These are phyloP conservation scores for Campoletis sonorensis DNA, from an alignment of 1,140 invertebrate genomes.

Conservation along the genomic window DNA sequence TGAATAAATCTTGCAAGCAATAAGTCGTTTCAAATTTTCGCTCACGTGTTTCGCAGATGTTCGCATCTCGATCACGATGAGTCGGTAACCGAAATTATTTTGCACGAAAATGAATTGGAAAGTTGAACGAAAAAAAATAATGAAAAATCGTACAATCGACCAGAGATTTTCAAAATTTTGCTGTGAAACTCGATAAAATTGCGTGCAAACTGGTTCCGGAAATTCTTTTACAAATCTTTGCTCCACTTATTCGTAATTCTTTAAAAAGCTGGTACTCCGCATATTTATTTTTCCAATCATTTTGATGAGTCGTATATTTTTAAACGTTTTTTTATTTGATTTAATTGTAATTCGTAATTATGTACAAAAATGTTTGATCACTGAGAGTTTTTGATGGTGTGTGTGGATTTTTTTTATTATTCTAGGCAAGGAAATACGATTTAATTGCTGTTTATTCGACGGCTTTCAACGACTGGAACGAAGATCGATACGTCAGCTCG, in stretches of 20 bases:
- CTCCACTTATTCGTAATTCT: constrained; percentile 16
- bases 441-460: constrained; percentile 54
- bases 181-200: no score
- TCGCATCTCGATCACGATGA: no score
- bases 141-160: no score
- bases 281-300: neutral
- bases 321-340: constrained; percentile 12
- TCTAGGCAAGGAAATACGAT: constrained; percentile 44
- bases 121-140: no score
- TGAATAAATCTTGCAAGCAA: constrained; percentile 74
- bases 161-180: no score
- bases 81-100: no score
- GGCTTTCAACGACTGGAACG: neutral
- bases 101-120: no score
- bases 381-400: constrained; percentile 31
- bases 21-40: constrained; percentile 7
- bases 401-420: constrained; percentile 39
- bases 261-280: no score
- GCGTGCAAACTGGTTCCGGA: neutral
- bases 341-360: constrained; percentile 55
- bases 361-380: constrained; percentile 64
- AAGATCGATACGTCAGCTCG: constrained; percentile 33
- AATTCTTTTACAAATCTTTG: neutral
- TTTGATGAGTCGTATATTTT: neutral
- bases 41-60: neutral